Base-by-base conservation (phyloP, 2,888 invertebrate genomes). In the Bellardia bayeri region DNA sequence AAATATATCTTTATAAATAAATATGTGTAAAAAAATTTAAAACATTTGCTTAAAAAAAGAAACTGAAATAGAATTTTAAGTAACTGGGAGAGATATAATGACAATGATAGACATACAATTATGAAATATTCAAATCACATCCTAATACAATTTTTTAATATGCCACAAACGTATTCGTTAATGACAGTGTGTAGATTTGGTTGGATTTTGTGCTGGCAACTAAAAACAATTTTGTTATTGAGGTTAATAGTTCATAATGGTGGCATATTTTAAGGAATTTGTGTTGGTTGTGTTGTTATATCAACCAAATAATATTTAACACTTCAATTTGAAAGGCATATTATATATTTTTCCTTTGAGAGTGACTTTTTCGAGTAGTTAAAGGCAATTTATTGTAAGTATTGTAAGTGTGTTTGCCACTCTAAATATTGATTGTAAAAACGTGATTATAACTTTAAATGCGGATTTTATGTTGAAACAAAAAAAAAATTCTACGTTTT, bases 241-340 rank as follows among this genome's bases (percentile, higher is more conserved):
- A 86, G 86, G 89, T 89, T 88, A 88, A 83, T 87, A 56, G 89
- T 79, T 64, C 69, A 87, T 84, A 66, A 80, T 83, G 83, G 71
- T 72, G 64, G 23, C 56, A 66, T 71, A 78, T 78, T 63, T 30
- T 9, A 11, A 2, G 13, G 13, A 58, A 37, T 68, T 37, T 16
- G 33, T 64, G 2, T 9, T 45, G 8, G 30, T 30, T 49, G 5
- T 14, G 71, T 72, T 72, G 83, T 76, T 71, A 51, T 71, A 71
- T 78, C 71, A 78, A 71, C 54, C 54, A 58, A 72, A 40, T 37
- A 71, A 49, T 14, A 68, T 42, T 23, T 33, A 69, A 49, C 51
- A 51, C 45, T 40, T 64, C 45, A 40, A 40, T 66, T 66, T 16
- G 2, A 33, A 37, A n/a, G 14, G 23, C 23, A 54, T 56, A 13